phyloP scores from a whole-genome alignment of 2,797 vertebrate species.

The Acrossocheilus wenchowensis region DNA sequence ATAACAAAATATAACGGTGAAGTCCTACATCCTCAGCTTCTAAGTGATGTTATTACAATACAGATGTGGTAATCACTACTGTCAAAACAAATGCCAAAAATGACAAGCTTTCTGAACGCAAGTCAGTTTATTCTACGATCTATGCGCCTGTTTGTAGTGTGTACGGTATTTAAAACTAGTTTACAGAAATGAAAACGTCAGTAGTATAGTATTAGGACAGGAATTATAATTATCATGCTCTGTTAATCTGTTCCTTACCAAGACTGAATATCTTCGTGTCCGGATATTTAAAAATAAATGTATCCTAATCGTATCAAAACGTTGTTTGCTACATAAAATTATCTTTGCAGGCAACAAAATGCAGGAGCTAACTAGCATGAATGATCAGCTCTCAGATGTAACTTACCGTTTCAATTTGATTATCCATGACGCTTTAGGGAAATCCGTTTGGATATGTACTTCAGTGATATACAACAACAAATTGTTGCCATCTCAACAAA shows the following conservation, averaged over 20 bases:
- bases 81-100: neutral
- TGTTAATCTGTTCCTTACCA: neutral
- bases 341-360: neutral
- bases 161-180: neutral
- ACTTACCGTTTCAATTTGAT: slow-evolving; percentile 69
- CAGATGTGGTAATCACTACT: neutral
- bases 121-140: neutral
- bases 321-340: neutral
- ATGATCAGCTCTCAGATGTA: neutral
- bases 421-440: slow-evolving; percentile 65
- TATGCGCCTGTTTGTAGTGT: neutral
- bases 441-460: slow-evolving; percentile 12
- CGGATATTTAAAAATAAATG: neutral
- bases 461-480: neutral
- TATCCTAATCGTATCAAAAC: neutral
- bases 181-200: neutral
- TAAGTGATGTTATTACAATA: neutral
- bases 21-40: neutral
- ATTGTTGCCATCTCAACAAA: slow-evolving; percentile 1
- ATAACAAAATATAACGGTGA: neutral
- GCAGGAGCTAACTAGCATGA: neutral
- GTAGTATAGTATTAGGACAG: neutral
- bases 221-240: neutral
- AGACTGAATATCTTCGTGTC: neutral
- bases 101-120: neutral